A percentile compares a stretch with the other conserved stretches of the same genome.
Conservation (phyloP, 2,113 vertebrate genomes). For the Chloroceryle aenea region DNA sequence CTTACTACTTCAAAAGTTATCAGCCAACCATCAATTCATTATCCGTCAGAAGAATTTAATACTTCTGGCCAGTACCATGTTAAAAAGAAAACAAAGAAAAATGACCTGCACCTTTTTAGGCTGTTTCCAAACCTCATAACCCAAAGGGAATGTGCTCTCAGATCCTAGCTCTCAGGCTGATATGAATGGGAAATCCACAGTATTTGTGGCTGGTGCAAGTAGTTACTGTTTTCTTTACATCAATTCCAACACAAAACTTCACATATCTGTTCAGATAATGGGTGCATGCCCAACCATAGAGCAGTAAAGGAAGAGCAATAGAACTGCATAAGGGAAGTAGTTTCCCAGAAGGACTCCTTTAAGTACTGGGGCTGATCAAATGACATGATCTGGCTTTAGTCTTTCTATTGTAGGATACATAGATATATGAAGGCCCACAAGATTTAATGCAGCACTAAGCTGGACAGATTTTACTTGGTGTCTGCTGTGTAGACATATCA, state of each 20-base stretch:
- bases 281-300: fast-evolving
- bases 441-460: background rate
- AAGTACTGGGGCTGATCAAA: background rate
- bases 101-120: background rate
- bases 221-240: background rate
- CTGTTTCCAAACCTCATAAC: background rate
- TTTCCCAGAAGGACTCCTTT: background rate
- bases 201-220: background rate
- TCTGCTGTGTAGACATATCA: background rate
- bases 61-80: background rate
- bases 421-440: background rate
- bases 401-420: background rate
- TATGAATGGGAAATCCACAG: background rate
- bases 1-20: background rate
- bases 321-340: background rate
- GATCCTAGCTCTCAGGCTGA: background rate
- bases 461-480: background rate
- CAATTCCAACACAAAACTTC: background rate
- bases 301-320: background rate
- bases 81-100: background rate
- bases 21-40: background rate
- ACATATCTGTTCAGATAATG: background rate
- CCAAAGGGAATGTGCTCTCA: background rate
- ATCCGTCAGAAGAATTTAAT: background rate
- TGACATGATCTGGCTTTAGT: background rate